Evolutionary conservation across 2,113 vertebrate species (phyloP).

Genomic region (Lepus timidus): DNA sequence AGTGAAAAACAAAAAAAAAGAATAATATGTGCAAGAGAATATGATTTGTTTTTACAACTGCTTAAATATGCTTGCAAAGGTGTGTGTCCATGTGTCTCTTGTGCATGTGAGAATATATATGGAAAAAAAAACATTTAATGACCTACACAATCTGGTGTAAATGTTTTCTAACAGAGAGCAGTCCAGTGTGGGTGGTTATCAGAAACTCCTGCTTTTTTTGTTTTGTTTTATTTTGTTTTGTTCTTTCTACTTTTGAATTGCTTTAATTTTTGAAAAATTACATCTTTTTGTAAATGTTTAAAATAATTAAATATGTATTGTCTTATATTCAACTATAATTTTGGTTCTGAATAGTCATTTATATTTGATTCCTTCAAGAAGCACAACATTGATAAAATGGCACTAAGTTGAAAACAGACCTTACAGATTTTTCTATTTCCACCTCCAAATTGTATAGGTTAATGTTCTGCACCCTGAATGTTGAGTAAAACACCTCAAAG

Average conservation of each 20-base stretch:
- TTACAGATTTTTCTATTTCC: not conserved
- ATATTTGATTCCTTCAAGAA: not conserved
- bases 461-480: not conserved
- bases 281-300: not conserved
- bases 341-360: slow-evolving; percentile 11
- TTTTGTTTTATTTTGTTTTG: not conserved
- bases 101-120: not conserved
- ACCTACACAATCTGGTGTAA: not conserved
- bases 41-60: not conserved
- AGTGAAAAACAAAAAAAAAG: not conserved
- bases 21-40: not conserved
- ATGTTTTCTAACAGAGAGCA: not conserved
- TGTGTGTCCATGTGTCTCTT: not conserved
- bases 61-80: not conserved
- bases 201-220: not conserved
- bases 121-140: not conserved
- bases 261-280: not conserved
- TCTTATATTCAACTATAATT: not conserved
- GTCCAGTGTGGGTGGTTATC: not conserved
- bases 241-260: not conserved
- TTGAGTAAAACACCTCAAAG: not conserved
- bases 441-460: not conserved
- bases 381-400: not conserved
- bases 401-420: not conserved
- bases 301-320: not conserved